These are phyloP conservation scores for Anguilla rostrata DNA, from an alignment of 2,113 vertebrate genomes.

Conservation along the genomic window DNA sequence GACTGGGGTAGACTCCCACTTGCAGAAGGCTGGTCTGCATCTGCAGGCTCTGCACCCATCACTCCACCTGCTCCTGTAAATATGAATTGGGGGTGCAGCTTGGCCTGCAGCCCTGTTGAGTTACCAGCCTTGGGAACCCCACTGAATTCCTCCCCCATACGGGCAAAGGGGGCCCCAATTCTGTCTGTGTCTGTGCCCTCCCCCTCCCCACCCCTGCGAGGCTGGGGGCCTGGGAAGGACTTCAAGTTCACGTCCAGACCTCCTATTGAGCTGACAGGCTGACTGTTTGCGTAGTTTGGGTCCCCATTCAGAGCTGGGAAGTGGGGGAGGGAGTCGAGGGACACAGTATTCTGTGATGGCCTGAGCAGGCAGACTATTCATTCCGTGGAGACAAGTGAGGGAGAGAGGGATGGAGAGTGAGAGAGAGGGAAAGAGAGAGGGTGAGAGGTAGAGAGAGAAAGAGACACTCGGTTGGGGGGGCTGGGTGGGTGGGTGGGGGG, in stretches of 20 bases:
- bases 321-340: conserved; percentile 42
- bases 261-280: conserved; percentile 79
- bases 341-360: conserved; percentile 64
- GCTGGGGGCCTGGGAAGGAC: conserved; percentile 74
- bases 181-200: conserved; percentile 59
- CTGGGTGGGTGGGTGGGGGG: conserved; percentile 7
- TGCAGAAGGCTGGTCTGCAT: conserved; percentile 43
- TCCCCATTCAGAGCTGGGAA: conserved; percentile 64
- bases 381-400: conserved; percentile 53
- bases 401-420: conserved; percentile 35
- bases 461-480: too few relatives aligned
- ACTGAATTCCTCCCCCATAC: conserved; percentile 59
- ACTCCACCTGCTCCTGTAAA: conserved; percentile 52
- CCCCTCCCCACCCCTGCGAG: conserved; percentile 58
- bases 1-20: conserved; percentile 64
- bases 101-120: conserved; percentile 62
- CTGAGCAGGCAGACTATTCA: conserved; percentile 58
- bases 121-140: conserved; percentile 73
- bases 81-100: conserved; percentile 62
- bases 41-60: conserved; percentile 36
- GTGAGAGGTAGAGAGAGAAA: background rate
- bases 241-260: conserved; percentile 78
- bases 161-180: conserved; percentile 70
- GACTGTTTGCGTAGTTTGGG: conserved; percentile 77
- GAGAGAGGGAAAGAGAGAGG: conserved; percentile 40